Percentiles rank a stretch among this genome's conserved stretches.
These are phyloP conservation scores for Chloroclysta siterata DNA, from an alignment of 2,888 invertebrate genomes.

Conservation along the genomic window DNA sequence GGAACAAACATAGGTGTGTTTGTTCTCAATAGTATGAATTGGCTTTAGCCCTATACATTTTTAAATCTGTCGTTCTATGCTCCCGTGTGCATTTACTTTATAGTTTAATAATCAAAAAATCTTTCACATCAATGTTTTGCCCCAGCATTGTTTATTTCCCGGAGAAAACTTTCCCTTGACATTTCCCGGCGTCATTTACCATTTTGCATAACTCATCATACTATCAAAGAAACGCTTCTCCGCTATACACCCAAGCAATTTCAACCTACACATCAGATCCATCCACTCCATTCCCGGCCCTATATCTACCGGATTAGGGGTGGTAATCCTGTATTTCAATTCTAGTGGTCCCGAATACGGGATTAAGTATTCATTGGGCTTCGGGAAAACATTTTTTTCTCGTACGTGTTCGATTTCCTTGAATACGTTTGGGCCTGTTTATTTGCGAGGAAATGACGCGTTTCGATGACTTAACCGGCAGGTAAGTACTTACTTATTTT, in stretches of 20 bases:
- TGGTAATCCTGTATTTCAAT: constrained; percentile 12
- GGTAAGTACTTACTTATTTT: neutral
- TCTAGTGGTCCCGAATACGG: constrained; percentile 1
- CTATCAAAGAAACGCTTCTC: constrained; percentile 7
- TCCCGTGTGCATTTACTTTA: too few species aligned
- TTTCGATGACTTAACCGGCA: constrained; percentile 12
- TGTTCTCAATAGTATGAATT: too few species aligned
- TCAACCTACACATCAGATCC: neutral
- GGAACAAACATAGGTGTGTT: too few species aligned
- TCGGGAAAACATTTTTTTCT: constrained; percentile 49
- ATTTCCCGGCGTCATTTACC: constrained; percentile 1
- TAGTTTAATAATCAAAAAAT: too few species aligned
- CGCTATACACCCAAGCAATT: neutral
- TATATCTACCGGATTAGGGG: neutral
- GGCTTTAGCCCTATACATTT: too few species aligned
- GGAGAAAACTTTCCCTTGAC: neutral
- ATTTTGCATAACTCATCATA: constrained; percentile 18
- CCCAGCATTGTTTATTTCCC: neutral
- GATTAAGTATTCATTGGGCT: constrained; percentile 52
- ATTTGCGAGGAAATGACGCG: constrained; percentile 20
- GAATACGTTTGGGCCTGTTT: constrained; percentile 46
- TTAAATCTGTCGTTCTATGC: too few species aligned
- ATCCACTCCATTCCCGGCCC: neutral
- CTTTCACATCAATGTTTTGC: neutral
- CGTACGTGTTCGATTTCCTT: constrained; percentile 45